Base-by-base conservation (phyloP, 92 coral and sea anemone species). In the Umimayanthus kanabou region DNA sequence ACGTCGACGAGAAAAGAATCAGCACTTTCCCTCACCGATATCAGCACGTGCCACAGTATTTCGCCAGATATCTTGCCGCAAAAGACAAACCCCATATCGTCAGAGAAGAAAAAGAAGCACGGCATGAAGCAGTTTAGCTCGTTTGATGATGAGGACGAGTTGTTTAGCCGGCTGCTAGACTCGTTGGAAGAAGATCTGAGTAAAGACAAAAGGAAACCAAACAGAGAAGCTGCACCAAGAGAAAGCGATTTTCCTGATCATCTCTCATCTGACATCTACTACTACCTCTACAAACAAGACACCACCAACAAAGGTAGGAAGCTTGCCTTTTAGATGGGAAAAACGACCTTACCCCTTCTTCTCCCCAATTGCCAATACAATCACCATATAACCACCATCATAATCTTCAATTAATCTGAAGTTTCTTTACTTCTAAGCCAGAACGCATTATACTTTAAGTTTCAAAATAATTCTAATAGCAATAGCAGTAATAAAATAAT, bases 11-110 rank as follows among this genome's bases (percentile, higher is more conserved):
- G 91, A 7, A 91, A 85, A 79, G 91, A 79, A 50, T 88, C 90
- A 39, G 78, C 92, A 14, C 87, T 91, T 53, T 91, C 94, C 23
- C 85, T 91, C 8, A 85, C 84, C 20, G 91, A 91, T 28, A 91
- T 91, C 61, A 83, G 43, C 26, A 70, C 87, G 22, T 40, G 47
- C 28, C 87, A 83, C 4, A 6, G 20, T 22, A 28, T 18, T 20
- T 77, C 91, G 22, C 72, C 89, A 20, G 71, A 82, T 25, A 66
- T 28, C 49, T 85, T 91, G 4, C 91, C 65, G 20, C 39, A 39
- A 16, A 73, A 66, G 64, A 84, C 90, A n/a, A 80, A 70, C 40
- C 45, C 76, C 11, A 86, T 88, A 39, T 22, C 66, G 28, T 85
- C 91, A 4, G 69, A 49, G 70, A 23, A 30, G 57, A 82, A 65